Evolutionary conservation across 2,113 vertebrate species (phyloP).

Genomic region (Oncorhynchus gorbuscha): DNA sequence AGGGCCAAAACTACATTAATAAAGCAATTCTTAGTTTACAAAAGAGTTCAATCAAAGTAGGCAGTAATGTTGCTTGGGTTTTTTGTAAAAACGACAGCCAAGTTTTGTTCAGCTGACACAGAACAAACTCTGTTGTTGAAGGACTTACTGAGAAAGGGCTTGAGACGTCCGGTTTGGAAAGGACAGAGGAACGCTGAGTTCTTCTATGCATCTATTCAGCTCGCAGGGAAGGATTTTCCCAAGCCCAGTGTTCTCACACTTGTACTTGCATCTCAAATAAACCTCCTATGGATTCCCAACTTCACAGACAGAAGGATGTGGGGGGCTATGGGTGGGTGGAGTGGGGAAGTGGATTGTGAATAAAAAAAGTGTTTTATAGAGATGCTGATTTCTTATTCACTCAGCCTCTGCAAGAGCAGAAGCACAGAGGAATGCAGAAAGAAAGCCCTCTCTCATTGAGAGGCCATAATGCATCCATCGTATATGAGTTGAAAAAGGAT

Average conservation of each 20-base stretch:
- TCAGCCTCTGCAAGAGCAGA: slow-evolving; percentile 56
- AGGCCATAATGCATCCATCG: slow-evolving; percentile 75
- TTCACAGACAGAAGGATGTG: slow-evolving; percentile 65
- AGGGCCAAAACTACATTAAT: slow-evolving; percentile 33
- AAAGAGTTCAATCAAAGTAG: slow-evolving; percentile 51
- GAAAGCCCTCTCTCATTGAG: slow-evolving; percentile 75
- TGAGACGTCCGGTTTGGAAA: slow-evolving; percentile 59
- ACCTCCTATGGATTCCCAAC: slow-evolving; percentile 72
- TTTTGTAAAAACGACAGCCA: slow-evolving; percentile 54
- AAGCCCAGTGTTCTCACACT: slow-evolving; percentile 70
- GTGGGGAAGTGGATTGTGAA: slow-evolving; percentile 22
- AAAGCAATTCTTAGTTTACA: slow-evolving; percentile 34
- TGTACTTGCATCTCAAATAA: slow-evolving; percentile 66
- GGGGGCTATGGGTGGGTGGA: slow-evolving; percentile 39
- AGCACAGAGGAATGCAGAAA: slow-evolving; percentile 67
- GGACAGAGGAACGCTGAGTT: slow-evolving; percentile 24
- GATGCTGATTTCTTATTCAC: slow-evolving; percentile 80
- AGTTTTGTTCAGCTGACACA: slow-evolving; percentile 62
- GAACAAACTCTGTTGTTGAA: slow-evolving; percentile 50
- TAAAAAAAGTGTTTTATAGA: slow-evolving; percentile 71
- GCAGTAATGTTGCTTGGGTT: slow-evolving; percentile 41
- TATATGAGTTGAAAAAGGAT: slow-evolving; percentile 80
- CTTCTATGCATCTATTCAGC: slow-evolving; percentile 60
- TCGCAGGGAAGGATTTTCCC: slow-evolving; percentile 56
- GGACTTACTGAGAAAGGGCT: slow-evolving; percentile 48